Conservation (phyloP, 1,140 invertebrate genomes). For the Phortica variegata region DNA sequence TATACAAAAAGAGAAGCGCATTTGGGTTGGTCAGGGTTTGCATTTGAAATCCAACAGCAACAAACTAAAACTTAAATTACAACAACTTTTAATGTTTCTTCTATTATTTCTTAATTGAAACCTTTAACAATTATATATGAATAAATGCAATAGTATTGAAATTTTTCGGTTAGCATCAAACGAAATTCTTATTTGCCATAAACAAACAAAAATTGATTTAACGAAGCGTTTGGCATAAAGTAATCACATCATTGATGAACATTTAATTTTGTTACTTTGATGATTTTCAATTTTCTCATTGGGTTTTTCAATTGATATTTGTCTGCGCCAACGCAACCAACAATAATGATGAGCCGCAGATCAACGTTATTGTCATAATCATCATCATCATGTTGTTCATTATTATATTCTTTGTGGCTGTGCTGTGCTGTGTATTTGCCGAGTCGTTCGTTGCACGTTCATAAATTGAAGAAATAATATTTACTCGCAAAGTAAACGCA, state of each 20-base stretch:
- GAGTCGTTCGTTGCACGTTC: conserved; percentile 15
- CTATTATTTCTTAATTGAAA: no score
- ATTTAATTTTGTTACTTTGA: conserved; percentile 35
- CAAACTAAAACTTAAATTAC: no score
- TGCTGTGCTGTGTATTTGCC: background rate
- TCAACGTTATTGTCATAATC: conserved; percentile 20
- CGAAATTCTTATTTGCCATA: background rate
- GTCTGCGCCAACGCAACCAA: conserved; percentile 36
- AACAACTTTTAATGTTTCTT: no score
- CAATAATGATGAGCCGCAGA: conserved; percentile 15
- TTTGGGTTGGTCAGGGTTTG: no score
- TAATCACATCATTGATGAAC: conserved; percentile 23
- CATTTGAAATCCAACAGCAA: no score
- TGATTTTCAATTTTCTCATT: conserved; percentile 41
- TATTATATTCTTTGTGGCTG: background rate
- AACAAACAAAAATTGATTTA: background rate
- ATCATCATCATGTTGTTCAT: conserved; percentile 13
- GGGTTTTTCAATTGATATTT: conserved; percentile 48
- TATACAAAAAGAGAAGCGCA: no score
- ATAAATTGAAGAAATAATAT: conserved; percentile 55
- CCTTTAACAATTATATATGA: conserved; percentile 36
- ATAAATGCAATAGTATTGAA: conserved; percentile 45
- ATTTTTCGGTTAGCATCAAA: conserved; percentile 36
- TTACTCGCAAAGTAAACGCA: conserved; percentile 47
- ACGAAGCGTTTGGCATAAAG: conserved; percentile 2